Evolutionary conservation across 2,888 invertebrate genomes (phyloP).

Genomic region (Drosophila quinaria): DNA sequence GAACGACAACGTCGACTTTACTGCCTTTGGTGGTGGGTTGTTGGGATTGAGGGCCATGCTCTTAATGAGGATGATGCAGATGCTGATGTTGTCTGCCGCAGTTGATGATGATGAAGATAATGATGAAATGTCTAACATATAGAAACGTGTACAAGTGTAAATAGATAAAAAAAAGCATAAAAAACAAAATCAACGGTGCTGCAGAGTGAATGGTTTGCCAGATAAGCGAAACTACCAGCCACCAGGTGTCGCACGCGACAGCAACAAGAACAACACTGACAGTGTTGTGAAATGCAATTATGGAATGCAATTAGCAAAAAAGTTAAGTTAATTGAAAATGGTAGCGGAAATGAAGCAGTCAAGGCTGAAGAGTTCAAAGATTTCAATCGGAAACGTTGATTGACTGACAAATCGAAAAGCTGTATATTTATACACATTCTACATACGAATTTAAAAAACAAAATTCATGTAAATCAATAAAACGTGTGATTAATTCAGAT

Average conservation of each 20-base stretch:
- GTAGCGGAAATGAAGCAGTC: conserved; percentile 65
- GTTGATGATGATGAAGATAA: conserved; percentile 52
- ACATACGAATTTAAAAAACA: neutral
- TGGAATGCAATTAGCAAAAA: conserved; percentile 69
- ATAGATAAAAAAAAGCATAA: conserved; percentile 63
- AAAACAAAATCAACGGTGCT: conserved; percentile 4
- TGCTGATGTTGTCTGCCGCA: conserved; percentile 42
- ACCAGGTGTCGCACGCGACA: conserved; percentile 35
- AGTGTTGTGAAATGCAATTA: conserved; percentile 78
- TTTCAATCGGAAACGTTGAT: conserved; percentile 50
- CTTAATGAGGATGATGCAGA: conserved; percentile 42
- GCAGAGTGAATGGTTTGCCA: neutral
- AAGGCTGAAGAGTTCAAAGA: conserved; percentile 13
- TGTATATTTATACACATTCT: conserved; percentile 26
- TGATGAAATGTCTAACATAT: conserved; percentile 67
- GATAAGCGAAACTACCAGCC: conserved; percentile 37
- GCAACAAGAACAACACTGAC: neutral
- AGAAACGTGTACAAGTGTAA: conserved; percentile 81
- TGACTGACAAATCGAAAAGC: conserved; percentile 64
- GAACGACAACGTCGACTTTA: conserved; percentile 10
- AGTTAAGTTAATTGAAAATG: conserved; percentile 59
- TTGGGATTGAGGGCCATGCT: conserved; percentile 20
- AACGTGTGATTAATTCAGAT: conserved; percentile 12
- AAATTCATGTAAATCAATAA: conserved; percentile 60
- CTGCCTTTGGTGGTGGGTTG: conserved; percentile 19